A percentile compares a stretch with the other conserved stretches of the same genome.
Conservation (phyloP, 2,888 invertebrate genomes). For the Ophioninae sp. region DNA sequence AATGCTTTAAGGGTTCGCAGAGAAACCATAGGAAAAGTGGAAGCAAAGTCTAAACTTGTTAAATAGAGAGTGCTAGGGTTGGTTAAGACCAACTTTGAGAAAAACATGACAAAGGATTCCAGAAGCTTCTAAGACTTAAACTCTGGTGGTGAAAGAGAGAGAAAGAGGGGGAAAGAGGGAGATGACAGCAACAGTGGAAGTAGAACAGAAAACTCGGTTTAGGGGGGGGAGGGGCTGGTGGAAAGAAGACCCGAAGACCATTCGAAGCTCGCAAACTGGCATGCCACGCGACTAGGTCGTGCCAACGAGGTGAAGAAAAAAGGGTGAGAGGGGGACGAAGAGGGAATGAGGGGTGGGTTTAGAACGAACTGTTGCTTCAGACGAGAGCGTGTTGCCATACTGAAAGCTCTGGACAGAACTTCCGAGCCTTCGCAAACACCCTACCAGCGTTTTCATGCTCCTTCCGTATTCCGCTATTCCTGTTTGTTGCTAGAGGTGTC, state of each 20-base stretch:
- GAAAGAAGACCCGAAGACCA: constrained; percentile 60
- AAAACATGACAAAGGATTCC: constrained; percentile 47
- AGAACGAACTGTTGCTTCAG: constrained; percentile 79
- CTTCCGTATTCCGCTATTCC: neutral
- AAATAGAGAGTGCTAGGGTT: constrained; percentile 49
- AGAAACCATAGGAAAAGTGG: constrained; percentile 28
- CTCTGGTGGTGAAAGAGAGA: constrained; percentile 14
- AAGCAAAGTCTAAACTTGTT: constrained; percentile 64
- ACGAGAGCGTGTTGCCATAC: constrained; percentile 68
- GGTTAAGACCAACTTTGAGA: constrained; percentile 53
- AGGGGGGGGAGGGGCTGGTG: constrained; percentile 65
- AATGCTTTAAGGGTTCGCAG: constrained; percentile 26
- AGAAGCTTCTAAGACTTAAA: constrained; percentile 38
- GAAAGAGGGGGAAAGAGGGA: constrained; percentile 40
- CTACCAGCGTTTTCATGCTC: constrained; percentile 62
- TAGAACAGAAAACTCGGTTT: constrained; percentile 22
- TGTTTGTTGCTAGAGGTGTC: neutral
- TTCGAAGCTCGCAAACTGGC: constrained; percentile 52
- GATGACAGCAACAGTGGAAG: constrained; percentile 37
- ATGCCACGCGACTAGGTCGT: constrained; percentile 61
- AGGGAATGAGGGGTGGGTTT: constrained; percentile 34
- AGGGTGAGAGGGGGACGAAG: constrained; percentile 51
- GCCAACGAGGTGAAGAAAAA: constrained; percentile 49
- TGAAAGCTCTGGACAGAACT: constrained; percentile 52
- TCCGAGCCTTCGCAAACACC: constrained; percentile 69